phyloP scores from a whole-genome alignment of 1,140 invertebrate species.

The Danaus melanippus region DNA sequence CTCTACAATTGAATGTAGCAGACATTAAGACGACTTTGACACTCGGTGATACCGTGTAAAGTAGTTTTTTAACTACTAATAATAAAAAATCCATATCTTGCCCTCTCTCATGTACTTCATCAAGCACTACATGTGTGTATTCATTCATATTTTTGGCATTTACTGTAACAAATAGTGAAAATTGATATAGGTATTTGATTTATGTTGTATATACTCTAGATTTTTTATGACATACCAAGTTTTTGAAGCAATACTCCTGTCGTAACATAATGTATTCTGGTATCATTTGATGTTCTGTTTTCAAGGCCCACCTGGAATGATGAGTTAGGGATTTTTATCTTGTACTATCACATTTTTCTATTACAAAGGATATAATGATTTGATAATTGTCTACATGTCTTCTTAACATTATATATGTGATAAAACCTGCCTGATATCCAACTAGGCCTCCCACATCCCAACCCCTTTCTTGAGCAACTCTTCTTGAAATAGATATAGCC shows the following conservation, averaged over 20 bases:
- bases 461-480: conserved; percentile 83
- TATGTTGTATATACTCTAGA: no score
- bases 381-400: no score
- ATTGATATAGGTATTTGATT: no score
- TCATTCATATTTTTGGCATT: conserved; percentile 68
- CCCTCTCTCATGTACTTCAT: conserved; percentile 96
- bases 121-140: conserved; percentile 94
- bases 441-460: conserved; percentile 85
- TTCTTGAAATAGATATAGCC: conserved; percentile 84
- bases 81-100: conserved; percentile 94
- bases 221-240: conserved; percentile 74
- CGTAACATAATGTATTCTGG: conserved; percentile 90
- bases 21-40: conserved; percentile 91
- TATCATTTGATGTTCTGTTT: conserved; percentile 76
- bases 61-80: conserved; percentile 85
- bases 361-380: no score
- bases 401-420: background rate
- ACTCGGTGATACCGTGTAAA: conserved; percentile 79
- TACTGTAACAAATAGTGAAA: conserved; percentile 38
- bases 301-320: conserved; percentile 69
- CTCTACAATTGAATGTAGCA: conserved; percentile 83
- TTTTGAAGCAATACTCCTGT: conserved; percentile 83
- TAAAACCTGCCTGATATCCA: conserved; percentile 81
- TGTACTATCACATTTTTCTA: no score
- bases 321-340: no score